Conservation (phyloP, 1,140 invertebrate genomes). For the Idris sp. region DNA sequence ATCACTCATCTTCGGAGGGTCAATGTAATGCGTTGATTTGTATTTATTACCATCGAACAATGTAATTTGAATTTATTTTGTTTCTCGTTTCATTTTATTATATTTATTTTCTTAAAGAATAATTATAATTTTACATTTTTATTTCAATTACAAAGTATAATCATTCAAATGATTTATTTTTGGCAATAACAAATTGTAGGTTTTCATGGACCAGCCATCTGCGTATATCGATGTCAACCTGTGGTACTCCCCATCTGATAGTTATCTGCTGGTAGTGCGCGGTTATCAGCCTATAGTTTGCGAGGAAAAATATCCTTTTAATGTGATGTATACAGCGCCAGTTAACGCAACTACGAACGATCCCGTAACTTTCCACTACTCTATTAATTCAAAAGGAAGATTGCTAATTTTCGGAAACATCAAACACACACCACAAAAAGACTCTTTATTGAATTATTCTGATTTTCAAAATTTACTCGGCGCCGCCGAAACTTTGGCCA, state of each 20-base stretch:
- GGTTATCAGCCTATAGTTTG: conserved; percentile 73
- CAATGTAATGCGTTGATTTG: conserved; percentile 37
- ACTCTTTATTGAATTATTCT: conserved; percentile 72
- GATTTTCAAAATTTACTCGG: conserved; percentile 74
- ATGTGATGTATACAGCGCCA: conserved; percentile 74
- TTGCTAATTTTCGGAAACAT: conserved; percentile 74
- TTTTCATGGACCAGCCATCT: conserved; percentile 76
- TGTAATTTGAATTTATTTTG: conserved; percentile 1
- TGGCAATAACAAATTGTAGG: conserved; percentile 26
- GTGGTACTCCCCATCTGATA: conserved; percentile 77
- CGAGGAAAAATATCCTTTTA: conserved; percentile 74
- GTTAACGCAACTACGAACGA: conserved; percentile 54
- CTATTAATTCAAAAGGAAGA: conserved; percentile 74
- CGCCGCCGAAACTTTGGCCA: conserved; percentile 62
- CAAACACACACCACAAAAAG: conserved; percentile 69
- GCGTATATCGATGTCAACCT: conserved; percentile 73
- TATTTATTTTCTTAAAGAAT: too few species aligned
- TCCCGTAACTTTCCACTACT: conserved; percentile 73
- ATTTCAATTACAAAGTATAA: too few species aligned
- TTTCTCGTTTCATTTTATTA: not conserved
- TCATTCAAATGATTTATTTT: too few species aligned
- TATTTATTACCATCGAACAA: conserved; percentile 12
- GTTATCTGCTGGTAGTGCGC: conserved; percentile 72
- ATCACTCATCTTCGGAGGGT: conserved; percentile 26
- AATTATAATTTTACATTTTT: too few species aligned